Conservation (phyloP, 2,888 invertebrate species). For the Patella caerulea region DNA sequence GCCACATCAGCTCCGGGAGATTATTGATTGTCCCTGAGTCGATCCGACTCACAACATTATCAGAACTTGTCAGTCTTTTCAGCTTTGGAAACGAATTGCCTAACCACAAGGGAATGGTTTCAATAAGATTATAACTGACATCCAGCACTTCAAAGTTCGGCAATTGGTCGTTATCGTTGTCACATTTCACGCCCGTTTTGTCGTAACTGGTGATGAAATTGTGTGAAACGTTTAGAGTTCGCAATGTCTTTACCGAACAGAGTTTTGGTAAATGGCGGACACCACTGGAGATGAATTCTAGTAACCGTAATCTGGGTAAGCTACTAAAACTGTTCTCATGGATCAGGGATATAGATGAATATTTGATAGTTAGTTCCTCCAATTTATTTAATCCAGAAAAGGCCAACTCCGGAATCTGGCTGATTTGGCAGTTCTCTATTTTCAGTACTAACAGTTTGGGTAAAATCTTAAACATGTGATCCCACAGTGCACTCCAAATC, state of each 20-base stretch:
- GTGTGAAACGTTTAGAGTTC: constrained; percentile 28
- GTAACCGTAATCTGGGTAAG: constrained; percentile 24
- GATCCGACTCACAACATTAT: constrained; percentile 29
- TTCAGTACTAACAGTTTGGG: constrained; percentile 22
- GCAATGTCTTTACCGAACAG: constrained; percentile 25
- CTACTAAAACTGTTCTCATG: constrained; percentile 29
- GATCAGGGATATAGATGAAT: constrained; percentile 18
- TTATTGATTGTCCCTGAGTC: constrained; percentile 20
- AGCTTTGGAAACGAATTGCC: constrained; percentile 31
- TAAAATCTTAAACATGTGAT: constrained; percentile 29
- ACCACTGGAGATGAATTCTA: constrained; percentile 30
- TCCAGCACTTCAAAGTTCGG: constrained; percentile 30
- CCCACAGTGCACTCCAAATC: constrained; percentile 23
- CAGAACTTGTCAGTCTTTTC: constrained; percentile 24
- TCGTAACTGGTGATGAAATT: constrained; percentile 30
- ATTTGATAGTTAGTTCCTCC: constrained; percentile 27
- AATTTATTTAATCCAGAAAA: constrained; percentile 34
- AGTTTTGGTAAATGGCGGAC: constrained; percentile 31
- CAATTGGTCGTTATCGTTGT: background rate
- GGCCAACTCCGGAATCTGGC: constrained; percentile 25
- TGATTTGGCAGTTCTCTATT: constrained; percentile 31
- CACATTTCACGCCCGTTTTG: constrained; percentile 32
- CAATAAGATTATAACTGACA: constrained; percentile 30
- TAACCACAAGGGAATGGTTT: constrained; percentile 30
- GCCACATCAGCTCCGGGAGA: constrained; percentile 14